Evolutionary conservation across 2,888 invertebrate species (phyloP), one percentile per base, ranked within the genome.

Genomic region (Andrena dorsata): DNA sequence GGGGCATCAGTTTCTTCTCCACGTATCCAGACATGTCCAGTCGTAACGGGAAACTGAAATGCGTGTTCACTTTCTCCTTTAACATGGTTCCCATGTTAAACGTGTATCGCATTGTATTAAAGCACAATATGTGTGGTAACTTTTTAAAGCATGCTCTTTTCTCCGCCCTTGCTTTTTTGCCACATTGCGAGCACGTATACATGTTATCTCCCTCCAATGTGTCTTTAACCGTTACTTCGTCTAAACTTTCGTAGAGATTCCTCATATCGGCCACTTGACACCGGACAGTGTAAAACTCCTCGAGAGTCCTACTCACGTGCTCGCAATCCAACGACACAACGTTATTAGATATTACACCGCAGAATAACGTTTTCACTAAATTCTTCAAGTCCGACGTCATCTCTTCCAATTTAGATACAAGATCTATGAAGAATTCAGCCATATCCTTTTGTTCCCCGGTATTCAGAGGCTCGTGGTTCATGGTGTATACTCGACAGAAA

Each of bases 51-150:
- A 99, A 99, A 16, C 98, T 98, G 94, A 99, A 99, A 92, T 98
- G 98, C 0, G 99, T 99, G 94, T 99, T 99, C 1, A 99, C 98
- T 93, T 99, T 99, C 93, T 99, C 99, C 92, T 98, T 98, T 80
- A 98, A 95, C 98, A 99, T 98, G 0, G 99, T 99, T 47, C 98
- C 95, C 98, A 99, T 98, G 94, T 99, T 99, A 94, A 99, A 99
- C 0, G 98, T 98, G 91, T 99, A 99, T 35, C 99, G 96, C 98
- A 99, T 98, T 0, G 98, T 99, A 94, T 99, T 99, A 94, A 99
- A 98, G 93, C 98, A 98, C 30, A 99, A 94, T 82, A 99, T 98
- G 85, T 97, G 97, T 0, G 99, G 99, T 32, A 99, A 95, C 91
- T 98, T 98, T 93, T 98, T 98, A 94, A 99, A 98, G 93, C 98